These are phyloP conservation scores for Microtus oregoni DNA, from an alignment of 2,113 vertebrate species.

Conservation along the genomic window DNA sequence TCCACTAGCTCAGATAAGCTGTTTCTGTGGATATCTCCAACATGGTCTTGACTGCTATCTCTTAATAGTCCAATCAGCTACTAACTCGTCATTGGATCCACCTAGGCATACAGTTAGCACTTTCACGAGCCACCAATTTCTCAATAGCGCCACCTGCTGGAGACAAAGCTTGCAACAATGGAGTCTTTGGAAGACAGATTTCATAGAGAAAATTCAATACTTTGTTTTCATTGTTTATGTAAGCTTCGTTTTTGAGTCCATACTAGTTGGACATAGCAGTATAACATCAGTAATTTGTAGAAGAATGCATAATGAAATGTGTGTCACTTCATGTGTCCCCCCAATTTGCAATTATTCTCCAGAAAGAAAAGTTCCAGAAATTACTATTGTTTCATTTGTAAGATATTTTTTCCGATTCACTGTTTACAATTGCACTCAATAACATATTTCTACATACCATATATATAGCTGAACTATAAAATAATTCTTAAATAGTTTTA, in stretches of 20 bases:
- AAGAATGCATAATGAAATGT: conserved; percentile 4
- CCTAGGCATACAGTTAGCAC: not conserved
- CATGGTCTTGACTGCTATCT: too few species aligned
- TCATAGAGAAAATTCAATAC: not conserved
- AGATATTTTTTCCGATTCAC: not conserved
- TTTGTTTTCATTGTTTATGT: not conserved
- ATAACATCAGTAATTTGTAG: not conserved
- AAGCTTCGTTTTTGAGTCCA: not conserved
- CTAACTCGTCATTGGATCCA: not conserved
- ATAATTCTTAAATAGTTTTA: not conserved
- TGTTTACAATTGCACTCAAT: not conserved
- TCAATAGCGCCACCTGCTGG: not conserved
- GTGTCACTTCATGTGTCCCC: not conserved
- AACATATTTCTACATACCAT: not conserved
- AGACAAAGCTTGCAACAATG: not conserved
- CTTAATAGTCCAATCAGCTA: not conserved
- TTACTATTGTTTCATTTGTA: not conserved
- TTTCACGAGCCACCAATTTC: not conserved
- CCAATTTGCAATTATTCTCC: not conserved
- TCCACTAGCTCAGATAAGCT: too few species aligned
- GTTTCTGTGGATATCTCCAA: too few species aligned
- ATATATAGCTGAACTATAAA: not conserved
- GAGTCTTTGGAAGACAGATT: not conserved
- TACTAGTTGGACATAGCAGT: not conserved
- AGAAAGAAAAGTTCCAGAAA: not conserved